Evolutionary conservation across 2,797 vertebrate species (phyloP), one percentile per base, ranked within the genome.

Genomic region (Macroramphosus scolopax): DNA sequence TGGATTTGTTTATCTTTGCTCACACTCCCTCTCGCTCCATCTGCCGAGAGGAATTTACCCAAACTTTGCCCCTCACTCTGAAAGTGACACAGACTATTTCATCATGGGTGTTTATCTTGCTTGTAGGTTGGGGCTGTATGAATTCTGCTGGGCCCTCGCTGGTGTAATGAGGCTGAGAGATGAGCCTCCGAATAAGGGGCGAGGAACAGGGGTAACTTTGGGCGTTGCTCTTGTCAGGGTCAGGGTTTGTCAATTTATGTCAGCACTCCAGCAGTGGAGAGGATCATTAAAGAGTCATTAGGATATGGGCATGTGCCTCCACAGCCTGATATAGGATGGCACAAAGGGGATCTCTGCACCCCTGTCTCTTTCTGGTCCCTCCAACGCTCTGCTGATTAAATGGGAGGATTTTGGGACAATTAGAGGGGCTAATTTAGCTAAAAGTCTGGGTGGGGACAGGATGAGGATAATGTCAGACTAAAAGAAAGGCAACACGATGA

Each of bases 231-330:
- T 52, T 77, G 81, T 83, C 83, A 75, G 72, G 78, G 77, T 75
- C 51, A 65, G 73, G 43, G 71, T 80, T 80, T 68, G 79, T 82
- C 77, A 69, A 68, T 71, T 65, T 72, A 79, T 77, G 72, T 86
- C 72, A 78, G 62, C 59, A 37, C 71, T 59, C 53, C 22, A 32
- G 45, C 52, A 45, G 68, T 65, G 76, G 64, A 74, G 72, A 59
- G 66, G 75, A 69, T 80, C 76, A 81, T 87, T 89, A 87, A 77
- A 74, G 74, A 78, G 75, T 80, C 74, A 85, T 88, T 85, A 87
- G 77, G 59, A 67, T 50, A 74, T 77, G 72, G 75, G 77, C 42
- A 48, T 70, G 72, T 82, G 78, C 60, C 69, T 76, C 56, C 26
- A 2, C 45, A 4, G 32, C 50, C 57, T 82, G 77, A 80, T 79